Evolutionary conservation across 2,797 vertebrate species (phyloP).

Genomic region (Podargus strigoides): DNA sequence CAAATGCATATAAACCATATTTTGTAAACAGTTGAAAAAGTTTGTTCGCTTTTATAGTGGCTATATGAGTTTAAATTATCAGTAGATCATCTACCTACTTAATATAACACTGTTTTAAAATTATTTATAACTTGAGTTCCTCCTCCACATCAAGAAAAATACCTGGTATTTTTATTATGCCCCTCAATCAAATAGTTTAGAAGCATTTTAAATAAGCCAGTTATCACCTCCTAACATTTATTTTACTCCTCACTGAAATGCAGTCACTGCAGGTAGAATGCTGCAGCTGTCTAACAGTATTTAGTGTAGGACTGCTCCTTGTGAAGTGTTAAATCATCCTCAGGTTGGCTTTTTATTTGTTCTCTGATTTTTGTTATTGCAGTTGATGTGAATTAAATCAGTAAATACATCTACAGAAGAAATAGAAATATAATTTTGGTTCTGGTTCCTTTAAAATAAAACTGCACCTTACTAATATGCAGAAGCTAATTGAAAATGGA

Average conservation of each 20-base stretch:
- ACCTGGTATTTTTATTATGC: not conserved
- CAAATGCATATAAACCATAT: not conserved
- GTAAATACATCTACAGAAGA: not conserved
- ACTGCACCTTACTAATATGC: conserved; percentile 9
- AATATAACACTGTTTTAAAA: not conserved
- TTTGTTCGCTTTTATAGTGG: not conserved
- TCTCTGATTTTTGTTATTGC: not conserved
- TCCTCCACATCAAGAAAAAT: not conserved
- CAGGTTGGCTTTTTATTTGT: not conserved
- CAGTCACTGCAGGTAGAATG: not conserved
- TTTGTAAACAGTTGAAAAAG: not conserved
- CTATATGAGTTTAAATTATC: not conserved
- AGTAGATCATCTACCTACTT: not conserved
- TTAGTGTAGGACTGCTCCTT: not conserved
- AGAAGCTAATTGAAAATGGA: conserved; percentile 67
- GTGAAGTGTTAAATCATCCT: not conserved
- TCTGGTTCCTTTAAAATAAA: conserved; percentile 28
- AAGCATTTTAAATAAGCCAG: not conserved
- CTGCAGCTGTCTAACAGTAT: not conserved
- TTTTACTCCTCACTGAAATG: not conserved
- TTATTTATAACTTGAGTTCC: not conserved
- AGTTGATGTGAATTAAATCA: not conserved
- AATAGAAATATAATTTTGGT: conserved; percentile 14
- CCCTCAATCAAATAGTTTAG: not conserved
- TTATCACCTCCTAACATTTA: not conserved